Evolutionary conservation across 2,797 vertebrate genomes (phyloP), one percentile per base, ranked within the genome.

Genomic region (Poecilia picta): DNA sequence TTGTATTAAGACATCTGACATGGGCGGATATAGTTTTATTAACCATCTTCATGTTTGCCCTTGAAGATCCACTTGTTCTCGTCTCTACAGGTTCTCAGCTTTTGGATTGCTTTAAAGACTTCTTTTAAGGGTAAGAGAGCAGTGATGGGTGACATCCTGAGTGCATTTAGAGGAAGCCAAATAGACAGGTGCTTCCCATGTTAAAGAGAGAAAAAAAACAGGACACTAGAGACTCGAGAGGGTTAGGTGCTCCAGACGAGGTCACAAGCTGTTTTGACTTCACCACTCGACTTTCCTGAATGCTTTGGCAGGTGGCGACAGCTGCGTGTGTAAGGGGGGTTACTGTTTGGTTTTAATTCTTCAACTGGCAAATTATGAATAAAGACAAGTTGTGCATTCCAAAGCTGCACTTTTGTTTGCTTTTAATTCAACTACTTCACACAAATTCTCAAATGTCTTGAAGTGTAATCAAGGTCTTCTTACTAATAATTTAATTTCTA

Each of bases 181-280:
- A 49, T 68, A 91, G 92, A 95, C 94, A 95, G 92, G 92, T 96
- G 94, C 93, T 90, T 93, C 92, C 93, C 86, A 86, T 77, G 85
- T 83, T 49, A 72, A 79, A 87, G 73, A 85, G 90, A n/a, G 13
- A 8, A 2, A 28, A 13, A 83, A 87, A 75, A 64, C 85, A 82
- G 83, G 81, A 70, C 88, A 81, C 83, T 8, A 13, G 87, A 85
- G 89, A 93, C 90, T 83, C 80, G 81, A 53, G 84, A 33, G 85
- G 91, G 92, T 90, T 90, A 88, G 89, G 87, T 53, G 85, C 80
- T 87, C 85, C 89, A 94, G 91, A 92, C 91, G 73, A 93, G 94
- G 88, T 92, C 94, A 91, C 28, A 62, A 74, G 85, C 85, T 95
- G 94, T 95, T 96, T 95, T 95, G 94, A 94, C 92, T 95, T 90